Base-by-base conservation (phyloP, 2,888 invertebrate genomes). In the Dilophus febrilis region DNA sequence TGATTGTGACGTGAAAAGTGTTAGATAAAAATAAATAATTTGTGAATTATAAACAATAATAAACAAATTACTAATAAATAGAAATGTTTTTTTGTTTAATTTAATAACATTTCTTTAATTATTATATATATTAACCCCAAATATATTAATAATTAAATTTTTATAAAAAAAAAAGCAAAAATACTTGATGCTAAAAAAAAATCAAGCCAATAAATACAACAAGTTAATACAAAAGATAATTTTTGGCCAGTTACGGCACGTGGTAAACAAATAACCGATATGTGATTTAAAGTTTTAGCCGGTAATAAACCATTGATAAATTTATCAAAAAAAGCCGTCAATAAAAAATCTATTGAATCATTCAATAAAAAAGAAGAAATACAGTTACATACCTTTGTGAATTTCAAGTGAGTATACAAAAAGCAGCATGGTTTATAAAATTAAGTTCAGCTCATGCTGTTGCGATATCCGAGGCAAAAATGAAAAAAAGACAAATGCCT, bases 341-440 rank as follows among this genome's bases (percentile, higher is more conserved):
- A n/a, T n/a, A n/a, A n/a, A n/a, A n/a, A n/a, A n/a, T n/a, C n/a
- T n/a, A n/a, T n/a, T 2, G 95, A 95, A 2, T 90, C 91, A 50
- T 95, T 94, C 56, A 94, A 94, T 58, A 97, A 95, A 55, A 91
- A 94, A 53, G 97, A 97, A 56, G 91, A 92, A 53, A 91, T 95
- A 49, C n/a, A n/a, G 91, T 97, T 55, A 77, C 81, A 54, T 86
- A 84, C 51, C 65, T 97, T 11, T 90, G 88, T 51, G 95, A 97
- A 56, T 86, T 86, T 61, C 84, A 87, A 64, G 92, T 97, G 33
- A 87, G 95, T 11, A 81, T 88, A 79, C 69, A 84, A 10, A 69
- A 90, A 47, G 90, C 90, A 10, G 79, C 85, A 1, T 92, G 91
- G 91, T 94, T 92, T 54, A 88, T 97, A 39, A 97, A 97, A 65